These are phyloP conservation scores for Drosophila subobscura DNA, from an alignment of 1,140 invertebrate genomes.

Conservation along the genomic window DNA sequence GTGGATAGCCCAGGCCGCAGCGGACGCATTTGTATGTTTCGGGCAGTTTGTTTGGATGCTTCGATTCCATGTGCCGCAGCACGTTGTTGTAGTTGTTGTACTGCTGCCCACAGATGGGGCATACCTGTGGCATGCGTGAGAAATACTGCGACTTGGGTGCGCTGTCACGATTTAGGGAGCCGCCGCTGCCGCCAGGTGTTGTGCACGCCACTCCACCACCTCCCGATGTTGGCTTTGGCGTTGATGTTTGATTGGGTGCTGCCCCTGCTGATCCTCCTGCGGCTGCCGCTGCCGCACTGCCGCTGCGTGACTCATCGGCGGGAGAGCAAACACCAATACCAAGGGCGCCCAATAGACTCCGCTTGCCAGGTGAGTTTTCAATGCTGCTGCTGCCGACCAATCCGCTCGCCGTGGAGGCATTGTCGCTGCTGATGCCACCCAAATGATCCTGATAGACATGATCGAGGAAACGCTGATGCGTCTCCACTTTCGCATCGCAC, in stretches of 20 bases:
- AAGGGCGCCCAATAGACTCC: conserved; percentile 54
- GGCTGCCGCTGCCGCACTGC: conserved; percentile 22
- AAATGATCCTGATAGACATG: conserved; percentile 82
- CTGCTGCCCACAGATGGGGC: conserved; percentile 81
- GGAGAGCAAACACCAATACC: conserved; percentile 68
- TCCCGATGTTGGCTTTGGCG: conserved; percentile 22
- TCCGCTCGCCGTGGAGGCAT: conserved; percentile 55
- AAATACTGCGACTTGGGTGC: conserved; percentile 79
- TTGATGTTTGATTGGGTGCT: conserved; percentile 18
- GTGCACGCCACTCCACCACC: neutral
- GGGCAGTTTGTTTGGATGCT: conserved; percentile 83
- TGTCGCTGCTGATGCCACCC: conserved; percentile 71
- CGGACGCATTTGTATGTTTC: conserved; percentile 81
- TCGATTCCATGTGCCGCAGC: conserved; percentile 82
- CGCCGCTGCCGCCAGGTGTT: conserved; percentile 3
- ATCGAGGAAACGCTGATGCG: conserved; percentile 79
- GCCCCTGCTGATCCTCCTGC: neutral
- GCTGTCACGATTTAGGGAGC: conserved; percentile 29
- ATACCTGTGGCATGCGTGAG: conserved; percentile 81
- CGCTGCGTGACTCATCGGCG: conserved; percentile 74
- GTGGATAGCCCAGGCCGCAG: conserved; percentile 76
- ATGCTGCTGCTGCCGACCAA: conserved; percentile 34
- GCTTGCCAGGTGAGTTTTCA: conserved; percentile 71
- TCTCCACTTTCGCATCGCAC: conserved; percentile 80
- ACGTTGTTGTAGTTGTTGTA: conserved; percentile 84